Conservation (phyloP, 2,888 invertebrate genomes). For the Tetranychus piercei region DNA sequence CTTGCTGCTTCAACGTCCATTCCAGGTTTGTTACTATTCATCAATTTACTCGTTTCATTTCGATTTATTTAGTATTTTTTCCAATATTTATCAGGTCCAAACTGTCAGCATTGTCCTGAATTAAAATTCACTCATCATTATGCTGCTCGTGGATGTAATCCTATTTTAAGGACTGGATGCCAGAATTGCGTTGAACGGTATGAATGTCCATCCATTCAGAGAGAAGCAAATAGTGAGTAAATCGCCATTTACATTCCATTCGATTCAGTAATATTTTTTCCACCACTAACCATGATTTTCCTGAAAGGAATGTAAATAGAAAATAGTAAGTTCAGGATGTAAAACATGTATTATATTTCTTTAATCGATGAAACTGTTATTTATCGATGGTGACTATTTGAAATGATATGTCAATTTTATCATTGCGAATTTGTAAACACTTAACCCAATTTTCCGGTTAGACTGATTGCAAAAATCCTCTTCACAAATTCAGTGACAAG, state of each 20-base stretch:
- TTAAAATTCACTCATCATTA: conserved; percentile 2
- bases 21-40: background rate
- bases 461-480: background rate
- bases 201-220: background rate
- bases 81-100: background rate
- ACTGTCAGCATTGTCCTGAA: background rate
- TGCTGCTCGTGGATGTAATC: background rate
- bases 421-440: background rate
- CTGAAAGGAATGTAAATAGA: background rate
- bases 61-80: background rate
- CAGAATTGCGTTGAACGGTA: background rate
- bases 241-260: background rate
- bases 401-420: background rate
- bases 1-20: background rate
- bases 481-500: background rate
- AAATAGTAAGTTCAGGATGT: background rate
- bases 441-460: background rate
- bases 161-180: background rate
- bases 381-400: background rate
- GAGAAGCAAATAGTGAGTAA: background rate
- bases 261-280: background rate
- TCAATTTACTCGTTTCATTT: background rate
- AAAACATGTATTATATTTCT: too few species aligned
- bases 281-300: background rate
- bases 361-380: background rate